phyloP scores from a whole-genome alignment of 1,140 invertebrate genomes.

The Ceratoteleas bidentatus region DNA sequence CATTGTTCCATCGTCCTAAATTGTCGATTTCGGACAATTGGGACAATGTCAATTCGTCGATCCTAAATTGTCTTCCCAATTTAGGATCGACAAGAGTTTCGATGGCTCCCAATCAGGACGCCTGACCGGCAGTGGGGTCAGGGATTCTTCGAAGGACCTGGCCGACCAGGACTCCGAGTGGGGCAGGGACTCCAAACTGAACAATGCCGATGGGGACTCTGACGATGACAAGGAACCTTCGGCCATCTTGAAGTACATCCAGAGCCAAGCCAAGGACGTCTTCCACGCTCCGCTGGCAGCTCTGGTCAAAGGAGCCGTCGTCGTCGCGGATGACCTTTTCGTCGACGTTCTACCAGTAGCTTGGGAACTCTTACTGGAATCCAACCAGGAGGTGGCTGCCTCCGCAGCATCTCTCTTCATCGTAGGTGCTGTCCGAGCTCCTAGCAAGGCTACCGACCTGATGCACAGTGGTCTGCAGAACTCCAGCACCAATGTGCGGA shows the following conservation, averaged over 20 bases:
- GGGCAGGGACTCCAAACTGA: conserved; percentile 78
- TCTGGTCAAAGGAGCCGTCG: conserved; percentile 94
- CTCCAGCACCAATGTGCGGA: conserved; percentile 88
- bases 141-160: conserved; percentile 79
- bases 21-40: no score
- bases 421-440: conserved; percentile 93
- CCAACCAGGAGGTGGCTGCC: conserved; percentile 88
- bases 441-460: conserved; percentile 92
- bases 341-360: conserved; percentile 93
- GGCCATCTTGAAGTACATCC: conserved; percentile 92
- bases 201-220: conserved; percentile 72
- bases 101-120: conserved; percentile 80
- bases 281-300: conserved; percentile 95
- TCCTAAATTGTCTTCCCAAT: conserved; percentile 36
- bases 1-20: no score
- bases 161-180: conserved; percentile 76
- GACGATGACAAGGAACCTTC: conserved; percentile 84
- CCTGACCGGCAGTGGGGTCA: conserved; percentile 70
- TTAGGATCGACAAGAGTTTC: conserved; percentile 82
- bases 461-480: conserved; percentile 94
- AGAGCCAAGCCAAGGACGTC: conserved; percentile 90
- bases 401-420: conserved; percentile 95
- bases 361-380: conserved; percentile 96
- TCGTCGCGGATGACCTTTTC: conserved; percentile 93
- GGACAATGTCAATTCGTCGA: no score